phyloP scores from a whole-genome alignment of 2,888 invertebrate species.

The Stegophylla sp. region DNA sequence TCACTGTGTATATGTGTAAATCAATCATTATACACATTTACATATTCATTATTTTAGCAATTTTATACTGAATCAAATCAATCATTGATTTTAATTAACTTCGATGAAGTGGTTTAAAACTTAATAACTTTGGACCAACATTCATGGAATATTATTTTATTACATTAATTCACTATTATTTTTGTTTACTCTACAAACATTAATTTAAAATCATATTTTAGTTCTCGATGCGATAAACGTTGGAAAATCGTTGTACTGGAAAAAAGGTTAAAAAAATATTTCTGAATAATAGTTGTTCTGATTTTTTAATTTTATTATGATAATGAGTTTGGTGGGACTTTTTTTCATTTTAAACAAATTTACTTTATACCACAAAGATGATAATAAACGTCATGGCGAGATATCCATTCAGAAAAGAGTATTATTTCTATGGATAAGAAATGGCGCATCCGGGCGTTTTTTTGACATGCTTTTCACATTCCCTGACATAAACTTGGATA shows the following conservation, averaged over 20 bases:
- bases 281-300: neutral
- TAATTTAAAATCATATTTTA: neutral
- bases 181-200: no score
- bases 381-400: neutral
- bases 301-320: neutral
- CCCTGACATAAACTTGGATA: neutral
- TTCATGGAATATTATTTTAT: no score
- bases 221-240: neutral
- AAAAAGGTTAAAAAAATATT: neutral
- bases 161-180: no score
- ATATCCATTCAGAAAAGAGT: neutral
- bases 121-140: no score
- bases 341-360: neutral
- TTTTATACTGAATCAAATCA: no score
- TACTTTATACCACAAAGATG: neutral
- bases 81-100: no score
- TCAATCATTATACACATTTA: no score
- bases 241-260: constrained; percentile 4
- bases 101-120: no score
- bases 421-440: constrained; percentile 10
- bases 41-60: no score
- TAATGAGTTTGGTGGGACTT: neutral
- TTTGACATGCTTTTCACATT: neutral
- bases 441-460: neutral
- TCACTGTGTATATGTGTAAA: no score